Evolutionary conservation across 1,140 invertebrate species (phyloP), one percentile per base, ranked within the genome.

Genomic region (Drosophila sulfurigaster): DNA sequence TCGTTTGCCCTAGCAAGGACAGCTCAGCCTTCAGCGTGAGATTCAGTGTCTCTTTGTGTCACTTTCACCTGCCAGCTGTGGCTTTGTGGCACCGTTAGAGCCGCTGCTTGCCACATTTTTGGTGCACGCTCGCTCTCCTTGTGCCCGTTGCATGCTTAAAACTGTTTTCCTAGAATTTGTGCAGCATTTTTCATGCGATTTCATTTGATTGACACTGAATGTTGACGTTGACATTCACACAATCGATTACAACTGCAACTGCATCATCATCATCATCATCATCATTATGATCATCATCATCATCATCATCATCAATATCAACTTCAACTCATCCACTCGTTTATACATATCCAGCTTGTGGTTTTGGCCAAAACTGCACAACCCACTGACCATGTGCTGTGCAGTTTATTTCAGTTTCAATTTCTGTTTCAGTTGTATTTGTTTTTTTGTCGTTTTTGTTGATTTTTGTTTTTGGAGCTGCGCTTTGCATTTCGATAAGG

Each of bases 151-250:
- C 74, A 78, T 88, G 76, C 45, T 56, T 51, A 73, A 62, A 75
- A 78, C 20, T 78, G 78, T 88, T 88, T 88, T 88, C 83, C 83
- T 88, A 83, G 83, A 88, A 88, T 78, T 83, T 78, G 56, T 56
- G 62, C 72, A 63, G 66, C 76, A 78, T 78, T 82, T 79, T 82
- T 79, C 64, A 68, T 65, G 35, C 62, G 60, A 71, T 88, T 75
- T 80, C 51, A 74, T 87, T 73, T 73, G 74, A 72, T 77, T 89
- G 78, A 73, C 85, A 88, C 78, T 80, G 79, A 87, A 75, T 69
- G 54, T 72, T 74, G 79, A 74, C 64, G 70, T 89, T 89, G 80
- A 74, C 82, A 87, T 87, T 87, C 82, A 70, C 46, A 41, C 82
- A 86, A 63, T 68, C 16, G 45, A 52, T 38, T 51, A 59, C 15